Base-by-base conservation (phyloP, 2,888 invertebrate genomes). In the Amphipyra berbera region DNA sequence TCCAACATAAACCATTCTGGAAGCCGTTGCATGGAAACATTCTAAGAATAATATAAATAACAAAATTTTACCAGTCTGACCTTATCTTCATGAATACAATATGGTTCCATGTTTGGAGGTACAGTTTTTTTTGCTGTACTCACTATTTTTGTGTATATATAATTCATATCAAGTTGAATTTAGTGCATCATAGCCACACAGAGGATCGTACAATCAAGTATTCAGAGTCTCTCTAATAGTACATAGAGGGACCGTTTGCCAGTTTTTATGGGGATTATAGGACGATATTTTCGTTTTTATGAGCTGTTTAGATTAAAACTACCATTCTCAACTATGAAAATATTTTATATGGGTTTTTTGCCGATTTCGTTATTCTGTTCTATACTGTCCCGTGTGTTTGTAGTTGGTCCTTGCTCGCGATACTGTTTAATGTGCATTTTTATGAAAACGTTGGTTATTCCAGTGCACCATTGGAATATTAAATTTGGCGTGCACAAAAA, bases 161-260 rank as follows among this genome's bases (percentile, higher is more conserved):
- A 73, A 83, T 83, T 83, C 73, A 82, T 53, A 59, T 65, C 52
- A 58, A 72, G 48, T 50, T 54, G 35, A 76, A 79, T 82, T 76
- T 83, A 78, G 70, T 76, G 72, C 71, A 72, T 38, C 48, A 49
- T 54, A 48, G 61, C 42, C 75, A 42, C 72, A 57, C 44, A 66
- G 70, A 57, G 62, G 72, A 42, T 75, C 79, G 59, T 84, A 76
- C 81, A 79, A 78, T 83, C 69, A 78, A 82, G 68, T 77, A 83
- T 84, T 78, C 66, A 79, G 57, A 41, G 61, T 61, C 48, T 60
- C 42, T 50, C 44, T 79, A 55, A 76, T 47, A 50, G 68, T 47
- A 54, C 73, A 54, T 55, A 53, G 59, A 44, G 64, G 58, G 47
- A 59, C 27, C 15, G 15, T 68, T 73, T 55, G 49, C 35, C 10